phyloP scores from a whole-genome alignment of 2,888 invertebrate species.

The Lasioglossum malachurum region DNA sequence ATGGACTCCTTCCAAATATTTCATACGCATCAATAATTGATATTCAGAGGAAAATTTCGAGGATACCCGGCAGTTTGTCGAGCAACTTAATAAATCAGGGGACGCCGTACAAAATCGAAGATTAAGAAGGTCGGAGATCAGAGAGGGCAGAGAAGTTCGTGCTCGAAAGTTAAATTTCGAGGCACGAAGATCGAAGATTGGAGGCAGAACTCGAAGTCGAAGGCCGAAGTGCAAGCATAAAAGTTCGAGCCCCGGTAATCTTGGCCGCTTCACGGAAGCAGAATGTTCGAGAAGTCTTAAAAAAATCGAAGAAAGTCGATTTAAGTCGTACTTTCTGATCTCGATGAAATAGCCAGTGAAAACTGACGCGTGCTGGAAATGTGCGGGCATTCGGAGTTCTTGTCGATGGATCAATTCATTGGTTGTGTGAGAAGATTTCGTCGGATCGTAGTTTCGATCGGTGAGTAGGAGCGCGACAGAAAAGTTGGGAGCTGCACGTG shows the following conservation, averaged over 20 bases:
- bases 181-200: not conserved
- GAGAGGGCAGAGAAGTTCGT: not conserved
- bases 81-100: not conserved
- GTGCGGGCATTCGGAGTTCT: not conserved
- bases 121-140: not conserved
- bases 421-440: not conserved
- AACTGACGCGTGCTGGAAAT: not conserved
- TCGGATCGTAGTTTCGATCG: not conserved
- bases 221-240: constrained; percentile 1
- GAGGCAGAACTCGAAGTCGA: not conserved
- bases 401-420: not conserved
- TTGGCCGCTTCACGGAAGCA: not conserved
- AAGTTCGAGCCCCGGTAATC: not conserved
- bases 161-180: not conserved
- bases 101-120: not conserved
- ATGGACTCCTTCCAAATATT: too few species aligned
- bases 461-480: not conserved
- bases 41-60: not conserved
- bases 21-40: too few species aligned
- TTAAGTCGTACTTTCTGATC: not conserved
- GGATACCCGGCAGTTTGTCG: not conserved
- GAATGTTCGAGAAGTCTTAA: not conserved
- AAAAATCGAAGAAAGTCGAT: not conserved
- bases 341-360: not conserved
- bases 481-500: constrained; percentile 28